Conservation (phyloP, 1,140 invertebrate species). For the Paramacrobiotus metropolitanus region DNA sequence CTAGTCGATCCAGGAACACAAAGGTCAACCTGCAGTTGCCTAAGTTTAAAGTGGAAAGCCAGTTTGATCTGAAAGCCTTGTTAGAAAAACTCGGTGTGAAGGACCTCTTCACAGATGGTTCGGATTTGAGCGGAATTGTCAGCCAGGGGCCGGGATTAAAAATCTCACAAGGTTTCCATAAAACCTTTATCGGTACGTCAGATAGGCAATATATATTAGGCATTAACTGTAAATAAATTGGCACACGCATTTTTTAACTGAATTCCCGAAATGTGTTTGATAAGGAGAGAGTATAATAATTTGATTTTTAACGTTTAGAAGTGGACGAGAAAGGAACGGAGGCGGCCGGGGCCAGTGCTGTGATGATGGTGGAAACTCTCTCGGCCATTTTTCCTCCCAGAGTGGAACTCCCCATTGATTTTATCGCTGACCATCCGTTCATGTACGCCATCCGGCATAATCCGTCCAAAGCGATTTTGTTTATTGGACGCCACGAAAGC, state of each 20-base stretch:
- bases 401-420: background rate
- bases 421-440: background rate
- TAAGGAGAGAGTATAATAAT: background rate
- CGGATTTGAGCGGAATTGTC: background rate
- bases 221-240: too few relatives aligned
- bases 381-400: background rate
- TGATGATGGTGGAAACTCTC: too few relatives aligned
- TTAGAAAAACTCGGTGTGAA: background rate
- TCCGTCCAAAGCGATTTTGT: background rate
- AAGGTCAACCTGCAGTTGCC: background rate
- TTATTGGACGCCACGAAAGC: too few relatives aligned
- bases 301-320: too few relatives aligned
- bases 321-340: constrained; percentile 8
- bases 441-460: background rate
- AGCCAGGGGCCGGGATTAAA: background rate
- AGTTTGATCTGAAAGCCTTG: background rate
- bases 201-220: too few relatives aligned
- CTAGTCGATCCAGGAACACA: background rate
- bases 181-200: background rate
- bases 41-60: background rate
- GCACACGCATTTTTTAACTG: background rate
- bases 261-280: background rate
- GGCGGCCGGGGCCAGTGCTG: background rate
- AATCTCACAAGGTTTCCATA: background rate
- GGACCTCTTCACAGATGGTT: background rate